phyloP scores from a whole-genome alignment of 2,113 vertebrate genomes.

The Mastomys natalensis region DNA sequence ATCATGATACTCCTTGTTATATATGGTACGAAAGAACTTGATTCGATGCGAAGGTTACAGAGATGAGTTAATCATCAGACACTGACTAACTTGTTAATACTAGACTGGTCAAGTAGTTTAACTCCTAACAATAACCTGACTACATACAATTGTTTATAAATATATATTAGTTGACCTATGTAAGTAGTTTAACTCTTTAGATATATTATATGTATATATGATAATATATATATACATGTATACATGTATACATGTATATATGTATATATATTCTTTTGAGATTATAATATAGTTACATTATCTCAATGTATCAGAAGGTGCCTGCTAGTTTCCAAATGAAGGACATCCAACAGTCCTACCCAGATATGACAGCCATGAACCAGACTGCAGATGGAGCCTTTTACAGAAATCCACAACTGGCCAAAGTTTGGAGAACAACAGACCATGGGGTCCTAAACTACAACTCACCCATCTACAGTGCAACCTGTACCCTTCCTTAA shows the following conservation, averaged over 20 bases:
- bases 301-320: no score
- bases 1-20: neutral
- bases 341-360: neutral
- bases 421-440: neutral
- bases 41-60: no score
- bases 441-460: neutral
- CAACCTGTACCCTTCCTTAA: neutral
- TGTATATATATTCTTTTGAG: neutral
- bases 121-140: no score
- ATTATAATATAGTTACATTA: neutral
- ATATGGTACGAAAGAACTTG: neutral
- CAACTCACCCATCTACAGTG: neutral
- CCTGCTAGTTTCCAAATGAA: neutral
- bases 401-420: neutral
- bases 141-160: no score
- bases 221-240: no score
- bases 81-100: no score
- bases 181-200: no score
- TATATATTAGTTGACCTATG: no score
- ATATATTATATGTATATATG: no score
- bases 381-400: neutral
- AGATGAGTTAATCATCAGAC: no score
- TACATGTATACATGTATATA: neutral
- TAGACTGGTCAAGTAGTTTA: slow-evolving; percentile 11
- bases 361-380: neutral